A percentile compares a stretch with the other conserved stretches of the same genome.
Conservation (phyloP, 1,140 invertebrate species). For the Triops longicaudatus region DNA sequence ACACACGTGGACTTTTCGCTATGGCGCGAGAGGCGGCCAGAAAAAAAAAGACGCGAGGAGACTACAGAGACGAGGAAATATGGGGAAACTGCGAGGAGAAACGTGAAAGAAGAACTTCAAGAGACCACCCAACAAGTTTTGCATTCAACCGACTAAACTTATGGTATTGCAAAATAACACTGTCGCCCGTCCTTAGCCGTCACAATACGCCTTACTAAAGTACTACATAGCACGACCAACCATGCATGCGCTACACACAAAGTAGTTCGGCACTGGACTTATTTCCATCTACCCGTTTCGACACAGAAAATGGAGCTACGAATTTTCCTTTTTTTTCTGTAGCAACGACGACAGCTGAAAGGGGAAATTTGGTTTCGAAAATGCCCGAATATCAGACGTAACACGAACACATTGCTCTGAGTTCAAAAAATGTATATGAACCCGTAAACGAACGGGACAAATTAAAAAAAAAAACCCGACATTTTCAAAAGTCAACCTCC, state of each 20-base stretch:
- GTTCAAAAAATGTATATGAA: too few species aligned
- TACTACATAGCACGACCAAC: background rate
- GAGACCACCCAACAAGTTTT: background rate
- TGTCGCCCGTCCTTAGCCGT: background rate
- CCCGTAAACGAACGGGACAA: too few species aligned
- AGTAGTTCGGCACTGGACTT: background rate
- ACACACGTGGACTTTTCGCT: conserved; percentile 11
- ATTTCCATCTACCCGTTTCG: too few species aligned
- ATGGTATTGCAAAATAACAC: conserved; percentile 8
- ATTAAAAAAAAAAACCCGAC: too few species aligned
- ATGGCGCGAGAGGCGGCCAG: background rate
- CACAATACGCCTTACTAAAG: background rate
- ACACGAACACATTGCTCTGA: too few species aligned
- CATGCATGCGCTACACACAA: background rate
- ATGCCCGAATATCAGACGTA: too few species aligned
- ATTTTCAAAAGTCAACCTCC: too few species aligned
- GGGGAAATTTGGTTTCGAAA: too few species aligned
- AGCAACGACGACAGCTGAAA: too few species aligned
- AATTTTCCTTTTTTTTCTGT: too few species aligned
- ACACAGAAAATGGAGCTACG: too few species aligned
- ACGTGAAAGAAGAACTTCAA: background rate
- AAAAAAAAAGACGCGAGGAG: background rate
- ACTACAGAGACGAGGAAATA: background rate
- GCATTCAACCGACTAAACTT: background rate
- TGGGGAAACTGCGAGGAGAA: background rate